Base-by-base conservation (phyloP, 2,888 invertebrate genomes). In the Folsomia candida region DNA sequence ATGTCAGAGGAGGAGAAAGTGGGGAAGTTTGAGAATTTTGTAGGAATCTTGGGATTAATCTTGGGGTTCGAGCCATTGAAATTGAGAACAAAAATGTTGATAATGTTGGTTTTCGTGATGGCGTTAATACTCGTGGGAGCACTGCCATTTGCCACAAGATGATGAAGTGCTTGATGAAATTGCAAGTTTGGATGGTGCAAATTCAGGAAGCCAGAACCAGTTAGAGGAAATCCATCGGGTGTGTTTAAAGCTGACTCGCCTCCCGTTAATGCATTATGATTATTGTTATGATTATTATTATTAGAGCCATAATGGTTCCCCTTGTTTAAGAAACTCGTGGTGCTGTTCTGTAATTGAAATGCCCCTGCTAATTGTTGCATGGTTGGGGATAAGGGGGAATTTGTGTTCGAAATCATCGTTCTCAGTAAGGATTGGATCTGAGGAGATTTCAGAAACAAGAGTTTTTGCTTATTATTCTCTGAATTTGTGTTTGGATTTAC, bases 91-190 rank as follows among this genome's bases (percentile, higher is more conserved):
- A 79, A 79, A 65, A 79, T 78, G 69, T 79, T 79, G 54, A 79
- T 79, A 60, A 79, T 76, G 59, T 79, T 79, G n/a, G 79, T 79
- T 68, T 78, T 79, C n/a, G 78, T 78, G 47, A 76, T 78, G 28
- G 79, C 79, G 65, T 76, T 78, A 27, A 79, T 77, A 62, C 69
- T 74, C 24, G 79, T 78, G 11, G 80, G 78, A n/a, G 73, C 68
- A n/a, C 77, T 72, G 26, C 79, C 78, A 71, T 80, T 80, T n/a
- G 78, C 79, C 25, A 80, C 71, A 47, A 80, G 72, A 27, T 80
- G 76, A 71, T 79, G 79, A 51, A 79, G 77, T 14, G 78, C 78
- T 69, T 79, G 78, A 71, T 79, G 79, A 73, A 79, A 79, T 67
- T 79, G 78, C 51, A 79, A 74, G 69, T 79, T 79, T 9, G 79